Conservation (phyloP, 2,113 vertebrate genomes). For the Eidolon helvum region DNA sequence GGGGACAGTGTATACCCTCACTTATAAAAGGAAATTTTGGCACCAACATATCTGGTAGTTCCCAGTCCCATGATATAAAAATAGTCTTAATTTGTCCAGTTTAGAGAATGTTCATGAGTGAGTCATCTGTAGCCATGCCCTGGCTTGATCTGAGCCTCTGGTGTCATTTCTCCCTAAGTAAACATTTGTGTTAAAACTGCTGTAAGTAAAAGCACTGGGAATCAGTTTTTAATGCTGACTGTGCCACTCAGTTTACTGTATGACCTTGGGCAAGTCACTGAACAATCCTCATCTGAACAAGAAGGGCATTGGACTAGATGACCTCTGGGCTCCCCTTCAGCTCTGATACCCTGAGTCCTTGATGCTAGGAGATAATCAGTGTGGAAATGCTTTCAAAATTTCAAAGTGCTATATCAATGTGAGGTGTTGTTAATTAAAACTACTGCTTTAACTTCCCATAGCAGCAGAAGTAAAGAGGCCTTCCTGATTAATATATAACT, state of each 20-base stretch:
- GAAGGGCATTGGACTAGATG: background rate
- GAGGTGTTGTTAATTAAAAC: background rate
- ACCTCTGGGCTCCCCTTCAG: background rate
- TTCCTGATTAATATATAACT: background rate
- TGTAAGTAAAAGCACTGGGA: background rate
- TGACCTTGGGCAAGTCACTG: slow-evolving; percentile 1
- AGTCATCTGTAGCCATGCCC: background rate
- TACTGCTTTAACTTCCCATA: slow-evolving; percentile 1
- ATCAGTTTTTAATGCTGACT: background rate
- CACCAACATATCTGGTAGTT: background rate
- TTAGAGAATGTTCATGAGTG: background rate
- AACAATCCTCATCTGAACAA: background rate
- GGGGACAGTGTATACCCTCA: background rate
- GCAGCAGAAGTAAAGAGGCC: background rate
- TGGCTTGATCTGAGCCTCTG: background rate
- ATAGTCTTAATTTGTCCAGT: background rate
- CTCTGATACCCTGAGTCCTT: background rate
- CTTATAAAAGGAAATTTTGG: background rate
- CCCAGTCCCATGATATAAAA: background rate
- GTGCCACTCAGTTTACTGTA: background rate
- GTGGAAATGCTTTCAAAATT: slow-evolving; percentile 11
- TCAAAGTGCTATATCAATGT: background rate
- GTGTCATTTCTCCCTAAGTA: background rate
- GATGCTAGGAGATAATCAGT: background rate
- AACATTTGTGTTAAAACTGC: background rate